Evolutionary conservation across 2,888 invertebrate species (phyloP), one percentile per base, ranked within the genome.

Genomic region (Stegophylla sp.): DNA sequence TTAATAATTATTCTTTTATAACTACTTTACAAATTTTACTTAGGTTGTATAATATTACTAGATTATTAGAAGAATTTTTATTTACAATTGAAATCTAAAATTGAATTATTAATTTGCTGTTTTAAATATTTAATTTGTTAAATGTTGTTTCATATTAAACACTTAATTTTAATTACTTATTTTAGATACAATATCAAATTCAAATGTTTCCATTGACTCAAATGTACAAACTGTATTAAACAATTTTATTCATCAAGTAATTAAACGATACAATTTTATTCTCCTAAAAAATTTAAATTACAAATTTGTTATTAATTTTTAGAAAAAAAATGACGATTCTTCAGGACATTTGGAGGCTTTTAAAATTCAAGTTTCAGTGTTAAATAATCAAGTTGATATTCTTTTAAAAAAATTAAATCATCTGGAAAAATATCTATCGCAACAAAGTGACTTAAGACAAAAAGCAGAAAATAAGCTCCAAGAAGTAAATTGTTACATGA

Each of bases 311-410:
- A 1, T 41, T 5, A 64, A 10, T 59, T 23, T 61, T 71, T 43
- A 79, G 79, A 41, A 79, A 79, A 67, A 67, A 17, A 13, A 51
- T 71, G 69, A 59, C 45, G 69, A 79, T 41, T 1, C 66, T 28
- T 51, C 45, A 26, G 23, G n/a, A n/a, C 34, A 71, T 34, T 61
- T 71, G 84, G 89, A 89, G 83, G 88, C 88, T 63, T 86, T 89
- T 48, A 86, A 88, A 82, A 86, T 89, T 59, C 90, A 90, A 86
- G 89, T 89, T 71, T 86, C 88, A 41, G 88, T 89, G 48, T 86
- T 89, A 20, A 87, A 87, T 3, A 89, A 79, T 61, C 79, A 79
- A 63, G 71, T 79, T 51, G 79, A 79, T 51, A 61, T 34, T 17
- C 79, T 79, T n/a, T 23, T 71, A 23, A 45, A 17, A 41, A 79